Percentiles rank a stretch among this genome's conserved stretches.
These are phyloP conservation scores for Acronicta alni DNA, from an alignment of 2,888 invertebrate species.

Conservation along the genomic window DNA sequence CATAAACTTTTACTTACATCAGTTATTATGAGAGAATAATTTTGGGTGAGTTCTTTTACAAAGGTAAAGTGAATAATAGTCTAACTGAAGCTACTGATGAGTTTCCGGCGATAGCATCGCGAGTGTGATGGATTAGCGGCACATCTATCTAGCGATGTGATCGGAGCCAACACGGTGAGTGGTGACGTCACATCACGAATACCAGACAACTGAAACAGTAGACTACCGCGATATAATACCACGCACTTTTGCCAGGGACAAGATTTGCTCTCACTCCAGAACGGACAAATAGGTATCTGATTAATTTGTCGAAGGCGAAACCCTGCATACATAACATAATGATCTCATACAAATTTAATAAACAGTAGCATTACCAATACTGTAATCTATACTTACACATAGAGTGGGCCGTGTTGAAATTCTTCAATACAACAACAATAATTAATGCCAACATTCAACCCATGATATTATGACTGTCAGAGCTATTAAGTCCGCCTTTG, in stretches of 20 bases:
- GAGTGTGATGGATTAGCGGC: conserved; percentile 22
- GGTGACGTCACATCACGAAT: neutral
- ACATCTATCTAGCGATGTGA: conserved; percentile 36
- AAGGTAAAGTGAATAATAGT: conserved; percentile 13
- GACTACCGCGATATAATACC: neutral
- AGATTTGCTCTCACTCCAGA: neutral
- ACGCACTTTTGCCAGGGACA: neutral
- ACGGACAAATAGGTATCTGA: no score
- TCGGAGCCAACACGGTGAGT: conserved; percentile 16
- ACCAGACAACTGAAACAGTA: conserved; percentile 3
- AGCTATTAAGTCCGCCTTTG: no score
- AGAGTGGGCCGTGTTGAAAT: no score
- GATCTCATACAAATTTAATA: no score
- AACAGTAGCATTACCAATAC: no score
- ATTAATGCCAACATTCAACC: no score
- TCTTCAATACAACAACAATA: no score
- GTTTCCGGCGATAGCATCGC: conserved; percentile 11
- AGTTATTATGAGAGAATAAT: neutral
- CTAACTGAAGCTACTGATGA: conserved; percentile 18
- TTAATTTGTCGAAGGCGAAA: no score
- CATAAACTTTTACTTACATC: no score
- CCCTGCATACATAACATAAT: no score
- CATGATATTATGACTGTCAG: no score
- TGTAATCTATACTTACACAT: no score
- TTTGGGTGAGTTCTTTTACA: conserved; percentile 10